Percentiles rank a stretch among this genome's conserved stretches.
These are phyloP conservation scores for Myripristis murdjan DNA, from an alignment of 2,797 vertebrate species.

Conservation along the genomic window DNA sequence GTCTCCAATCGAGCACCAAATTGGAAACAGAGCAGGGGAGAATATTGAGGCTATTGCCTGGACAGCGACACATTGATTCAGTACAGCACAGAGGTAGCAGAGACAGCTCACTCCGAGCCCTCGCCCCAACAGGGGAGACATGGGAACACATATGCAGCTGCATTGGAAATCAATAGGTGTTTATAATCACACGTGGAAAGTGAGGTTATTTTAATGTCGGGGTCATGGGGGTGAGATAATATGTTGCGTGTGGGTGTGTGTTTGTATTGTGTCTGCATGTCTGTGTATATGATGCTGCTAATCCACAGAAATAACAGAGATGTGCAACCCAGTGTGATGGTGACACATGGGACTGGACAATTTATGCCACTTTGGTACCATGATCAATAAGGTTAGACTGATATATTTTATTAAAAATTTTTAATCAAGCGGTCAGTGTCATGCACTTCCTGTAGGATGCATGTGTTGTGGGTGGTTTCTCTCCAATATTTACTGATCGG, in stretches of 20 bases:
- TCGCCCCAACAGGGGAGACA: conserved; percentile 69
- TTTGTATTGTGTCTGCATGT: conserved; percentile 39
- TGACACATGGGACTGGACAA: too few relatives aligned
- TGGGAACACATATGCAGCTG: conserved; percentile 79
- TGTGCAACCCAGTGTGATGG: too few relatives aligned
- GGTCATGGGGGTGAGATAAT: conserved; percentile 64
- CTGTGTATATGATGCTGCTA: too few relatives aligned
- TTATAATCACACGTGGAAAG: conserved; percentile 87
- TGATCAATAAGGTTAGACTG: too few relatives aligned
- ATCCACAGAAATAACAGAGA: too few relatives aligned
- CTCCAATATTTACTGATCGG: too few relatives aligned
- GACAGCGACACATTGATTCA: conserved; percentile 85
- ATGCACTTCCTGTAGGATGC: too few relatives aligned
- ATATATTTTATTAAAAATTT: too few relatives aligned
- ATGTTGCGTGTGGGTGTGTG: conserved; percentile 55
- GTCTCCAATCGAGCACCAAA: conserved; percentile 88
- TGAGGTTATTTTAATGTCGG: conserved; percentile 81
- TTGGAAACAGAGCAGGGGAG: conserved; percentile 86
- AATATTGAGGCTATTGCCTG: conserved; percentile 79
- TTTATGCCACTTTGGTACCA: too few relatives aligned
- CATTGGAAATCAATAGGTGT: conserved; percentile 90
- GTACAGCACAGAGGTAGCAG: conserved; percentile 47
- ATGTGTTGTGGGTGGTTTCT: too few relatives aligned
- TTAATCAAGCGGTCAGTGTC: too few relatives aligned
- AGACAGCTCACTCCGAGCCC: conserved; percentile 46